Conservation (phyloP, 2,797 vertebrate species). For the Schizothorax lantsangensis region DNA sequence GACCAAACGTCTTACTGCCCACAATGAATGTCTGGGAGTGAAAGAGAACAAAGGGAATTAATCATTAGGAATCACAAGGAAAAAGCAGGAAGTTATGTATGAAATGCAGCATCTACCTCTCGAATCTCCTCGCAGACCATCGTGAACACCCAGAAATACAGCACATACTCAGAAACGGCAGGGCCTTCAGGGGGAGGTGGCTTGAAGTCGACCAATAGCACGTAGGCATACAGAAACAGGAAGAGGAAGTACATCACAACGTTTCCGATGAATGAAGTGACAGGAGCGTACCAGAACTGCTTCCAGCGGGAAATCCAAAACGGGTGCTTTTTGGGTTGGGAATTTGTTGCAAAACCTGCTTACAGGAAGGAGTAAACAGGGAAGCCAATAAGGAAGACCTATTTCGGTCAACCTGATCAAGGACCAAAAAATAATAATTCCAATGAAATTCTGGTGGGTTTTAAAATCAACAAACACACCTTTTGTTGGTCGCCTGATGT, state of each 20-base stretch:
- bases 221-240: slow-evolving; percentile 87
- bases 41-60: neutral
- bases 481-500: slow-evolving; percentile 44
- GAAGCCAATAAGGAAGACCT: neutral
- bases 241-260: slow-evolving; percentile 93
- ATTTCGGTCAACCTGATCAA: neutral
- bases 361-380: neutral
- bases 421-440: neutral
- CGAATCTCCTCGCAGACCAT: slow-evolving; percentile 91
- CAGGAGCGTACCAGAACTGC: slow-evolving; percentile 89
- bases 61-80: neutral
- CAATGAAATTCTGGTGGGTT: neutral
- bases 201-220: slow-evolving; percentile 84
- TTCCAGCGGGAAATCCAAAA: slow-evolving; percentile 81
- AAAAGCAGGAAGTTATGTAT: neutral
- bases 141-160: slow-evolving; percentile 93
- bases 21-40: slow-evolving; percentile 76
- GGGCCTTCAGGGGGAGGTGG: slow-evolving; percentile 71
- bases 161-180: slow-evolving; percentile 73
- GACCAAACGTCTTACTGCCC: slow-evolving; percentile 70
- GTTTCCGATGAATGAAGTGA: slow-evolving; percentile 88
- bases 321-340: slow-evolving; percentile 55
- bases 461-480: slow-evolving; percentile 35
- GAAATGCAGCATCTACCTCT: slow-evolving; percentile 71
- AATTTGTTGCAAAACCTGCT: slow-evolving; percentile 30